phyloP scores from a whole-genome alignment of 2,797 vertebrate species.

The Tadarida brasiliensis region DNA sequence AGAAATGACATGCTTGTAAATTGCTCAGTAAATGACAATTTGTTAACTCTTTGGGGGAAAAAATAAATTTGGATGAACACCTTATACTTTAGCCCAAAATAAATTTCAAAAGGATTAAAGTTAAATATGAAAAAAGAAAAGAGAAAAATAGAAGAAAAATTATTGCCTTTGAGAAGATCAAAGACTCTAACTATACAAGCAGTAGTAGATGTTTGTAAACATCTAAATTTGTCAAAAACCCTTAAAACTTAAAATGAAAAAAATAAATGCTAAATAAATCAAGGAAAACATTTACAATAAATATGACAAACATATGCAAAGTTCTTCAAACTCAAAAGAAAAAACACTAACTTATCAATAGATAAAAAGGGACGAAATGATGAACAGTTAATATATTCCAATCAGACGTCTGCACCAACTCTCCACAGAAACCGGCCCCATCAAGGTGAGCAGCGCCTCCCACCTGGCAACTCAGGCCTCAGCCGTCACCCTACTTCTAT shows the following conservation, averaged over 20 bases:
- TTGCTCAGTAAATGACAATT: background rate
- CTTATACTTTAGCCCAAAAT: background rate
- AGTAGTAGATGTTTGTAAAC: background rate
- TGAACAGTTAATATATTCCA: background rate
- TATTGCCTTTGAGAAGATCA: background rate
- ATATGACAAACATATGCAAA: background rate
- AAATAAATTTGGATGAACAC: background rate
- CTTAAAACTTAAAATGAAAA: background rate
- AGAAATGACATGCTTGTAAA: background rate
- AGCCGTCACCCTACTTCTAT: background rate
- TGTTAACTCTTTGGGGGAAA: background rate
- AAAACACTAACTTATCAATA: background rate
- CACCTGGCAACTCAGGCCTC: no score
- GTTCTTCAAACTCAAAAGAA: background rate
- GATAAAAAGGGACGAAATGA: background rate
- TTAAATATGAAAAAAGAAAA: background rate
- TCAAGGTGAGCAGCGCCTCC: background rate
- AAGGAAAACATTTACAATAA: background rate
- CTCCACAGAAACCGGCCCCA: background rate
- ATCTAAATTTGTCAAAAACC: background rate
- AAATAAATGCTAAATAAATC: background rate
- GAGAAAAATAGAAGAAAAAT: background rate
- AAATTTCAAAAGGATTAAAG: slow-evolving; percentile 17
- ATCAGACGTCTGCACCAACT: background rate
- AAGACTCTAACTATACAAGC: background rate